Evolutionary conservation across 2,797 vertebrate genomes (phyloP), one percentile per base, ranked within the genome.

Genomic region (Carcharodon carcharias): DNA sequence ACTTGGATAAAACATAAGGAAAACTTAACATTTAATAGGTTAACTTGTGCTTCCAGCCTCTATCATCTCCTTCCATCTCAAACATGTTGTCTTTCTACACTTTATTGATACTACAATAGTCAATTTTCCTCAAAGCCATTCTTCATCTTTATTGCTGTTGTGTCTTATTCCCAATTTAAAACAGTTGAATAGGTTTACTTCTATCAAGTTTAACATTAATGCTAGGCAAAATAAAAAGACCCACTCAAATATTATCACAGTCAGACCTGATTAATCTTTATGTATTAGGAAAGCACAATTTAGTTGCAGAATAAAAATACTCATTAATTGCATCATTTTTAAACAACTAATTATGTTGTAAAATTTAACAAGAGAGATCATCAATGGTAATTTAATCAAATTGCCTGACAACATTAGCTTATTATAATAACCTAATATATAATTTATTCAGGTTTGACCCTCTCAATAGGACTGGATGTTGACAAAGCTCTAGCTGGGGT

Each of bases 281-380:
- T 14, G 35, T 21, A 40, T 92, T 40, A n/a, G 35, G 35, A 92
- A 92, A n/a, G 89, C 16, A 85, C 82, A 63, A 92, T n/a, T 63
- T n/a, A 92, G 54, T 61, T 23, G 1, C 18, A 63, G 31, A 92
- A 92, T 63, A 92, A 91, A 92, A 63, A 63, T 40, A 63, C 65
- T 63, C 89, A n/a, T 40, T 63, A 92, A 92, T 91, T 91, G 88
- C 7, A n/a, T 92, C n/a, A 45, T 45, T 65, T 67, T 93, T 67
- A 67, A 85, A 67, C 63, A 18, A 65, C n/a, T 93, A 58, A 65
- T 93, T 40, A 93, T 63, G 58, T 28, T 56, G 58, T n/a, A 61
- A 61, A 61, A 91, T 91, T 91, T 58, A 91, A 91, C 61, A 67
- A 93, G 26, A 93, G 35, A 23, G 45, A 50, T 50, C 8, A 85